phyloP scores from a whole-genome alignment of 2,888 invertebrate genomes.

The Sericinus montela region DNA sequence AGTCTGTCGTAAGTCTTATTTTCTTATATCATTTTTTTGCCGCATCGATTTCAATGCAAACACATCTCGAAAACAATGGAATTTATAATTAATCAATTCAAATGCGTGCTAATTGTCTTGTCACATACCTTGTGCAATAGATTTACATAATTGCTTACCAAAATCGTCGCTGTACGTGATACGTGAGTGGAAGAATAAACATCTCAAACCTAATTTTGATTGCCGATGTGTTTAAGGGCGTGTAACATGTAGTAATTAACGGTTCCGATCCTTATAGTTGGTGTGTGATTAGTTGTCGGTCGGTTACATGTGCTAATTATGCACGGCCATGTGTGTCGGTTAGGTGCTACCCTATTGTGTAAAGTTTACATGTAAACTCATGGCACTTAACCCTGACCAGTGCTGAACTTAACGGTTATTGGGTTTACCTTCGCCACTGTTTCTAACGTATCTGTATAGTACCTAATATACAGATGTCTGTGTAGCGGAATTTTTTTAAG shows the following conservation, averaged over 20 bases:
- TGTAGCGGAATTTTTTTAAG: neutral
- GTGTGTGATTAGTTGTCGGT: too few relatives aligned
- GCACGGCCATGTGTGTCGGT: too few relatives aligned
- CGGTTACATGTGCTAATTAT: too few relatives aligned
- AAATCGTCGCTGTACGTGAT: slow-evolving; percentile 25
- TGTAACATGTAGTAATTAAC: slow-evolving; percentile 1
- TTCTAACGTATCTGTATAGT: too few relatives aligned
- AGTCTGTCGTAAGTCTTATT: too few relatives aligned
- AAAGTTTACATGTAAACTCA: too few relatives aligned
- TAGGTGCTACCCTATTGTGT: too few relatives aligned
- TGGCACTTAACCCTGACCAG: too few relatives aligned
- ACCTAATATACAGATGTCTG: too few relatives aligned
- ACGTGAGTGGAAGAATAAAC: slow-evolving; percentile 24
- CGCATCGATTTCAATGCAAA: neutral
- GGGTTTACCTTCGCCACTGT: too few relatives aligned
- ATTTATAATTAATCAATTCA: slow-evolving; percentile 12
- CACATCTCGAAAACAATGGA: slow-evolving; percentile 1
- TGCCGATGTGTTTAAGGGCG: neutral
- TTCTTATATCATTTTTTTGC: too few relatives aligned
- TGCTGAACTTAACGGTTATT: too few relatives aligned
- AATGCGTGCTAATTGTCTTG: slow-evolving; percentile 7
- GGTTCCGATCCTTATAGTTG: neutral
- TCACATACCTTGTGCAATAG: slow-evolving; percentile 4
- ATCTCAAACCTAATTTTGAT: slow-evolving; percentile 12
- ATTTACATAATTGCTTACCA: slow-evolving; percentile 34